A percentile compares a stretch with the other conserved stretches of the same genome.
Conservation (phyloP, 2,888 invertebrate genomes). For the Margaritifera margaritifera region DNA sequence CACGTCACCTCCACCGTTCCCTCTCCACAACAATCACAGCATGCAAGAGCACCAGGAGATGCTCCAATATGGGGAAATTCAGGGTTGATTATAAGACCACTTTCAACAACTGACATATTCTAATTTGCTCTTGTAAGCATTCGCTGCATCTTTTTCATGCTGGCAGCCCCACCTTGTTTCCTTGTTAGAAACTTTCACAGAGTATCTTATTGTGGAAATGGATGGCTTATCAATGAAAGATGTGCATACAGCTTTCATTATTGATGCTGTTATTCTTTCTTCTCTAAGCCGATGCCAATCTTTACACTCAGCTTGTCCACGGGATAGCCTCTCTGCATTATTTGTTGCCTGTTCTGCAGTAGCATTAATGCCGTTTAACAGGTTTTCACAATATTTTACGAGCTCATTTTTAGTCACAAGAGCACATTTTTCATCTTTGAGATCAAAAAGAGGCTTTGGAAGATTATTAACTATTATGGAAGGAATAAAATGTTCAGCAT, state of each 20-base stretch:
- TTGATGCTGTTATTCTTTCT: not conserved
- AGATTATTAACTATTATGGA: too few species aligned
- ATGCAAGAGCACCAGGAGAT: not conserved
- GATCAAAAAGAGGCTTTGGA: too few species aligned
- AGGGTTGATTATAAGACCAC: conserved; percentile 3
- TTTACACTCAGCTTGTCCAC: too few species aligned
- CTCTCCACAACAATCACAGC: conserved; percentile 7
- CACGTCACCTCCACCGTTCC: conserved; percentile 9
- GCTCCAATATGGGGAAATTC: conserved; percentile 1
- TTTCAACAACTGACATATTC: not conserved
- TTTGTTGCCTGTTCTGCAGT: too few species aligned
- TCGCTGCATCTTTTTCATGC: not conserved
- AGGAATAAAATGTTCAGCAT: too few species aligned
- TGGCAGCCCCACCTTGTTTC: conserved; percentile 1
- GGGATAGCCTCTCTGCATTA: too few species aligned
- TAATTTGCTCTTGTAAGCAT: not conserved
- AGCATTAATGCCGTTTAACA: too few species aligned
- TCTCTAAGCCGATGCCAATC: not conserved
- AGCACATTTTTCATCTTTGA: too few species aligned
- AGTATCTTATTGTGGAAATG: not conserved
- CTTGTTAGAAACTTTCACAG: not conserved
- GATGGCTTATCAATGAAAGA: not conserved
- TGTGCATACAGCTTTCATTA: not conserved
- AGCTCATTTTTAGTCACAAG: too few species aligned
- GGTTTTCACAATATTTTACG: too few species aligned